A percentile compares a stretch with the other conserved stretches of the same genome.
Evolutionary conservation across 2,113 vertebrate genomes (phyloP).

Genomic region (Spea multiplicata): DNA sequence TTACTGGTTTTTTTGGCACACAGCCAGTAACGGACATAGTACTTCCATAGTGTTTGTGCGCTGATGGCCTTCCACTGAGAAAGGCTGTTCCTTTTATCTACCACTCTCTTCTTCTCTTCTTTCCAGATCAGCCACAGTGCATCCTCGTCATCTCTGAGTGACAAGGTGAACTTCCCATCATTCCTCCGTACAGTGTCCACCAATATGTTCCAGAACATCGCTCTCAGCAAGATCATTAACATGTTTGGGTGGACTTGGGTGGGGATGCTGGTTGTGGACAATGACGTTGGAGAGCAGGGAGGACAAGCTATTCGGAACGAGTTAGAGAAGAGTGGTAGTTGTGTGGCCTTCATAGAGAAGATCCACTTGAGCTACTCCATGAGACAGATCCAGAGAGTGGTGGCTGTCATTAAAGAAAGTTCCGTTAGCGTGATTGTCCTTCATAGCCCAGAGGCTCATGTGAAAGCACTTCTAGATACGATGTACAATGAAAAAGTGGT

Average conservation of each 20-base stretch:
- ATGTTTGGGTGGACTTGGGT: conserved; percentile 40
- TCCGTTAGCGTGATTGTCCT: conserved; percentile 24
- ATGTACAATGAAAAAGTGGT: conserved; percentile 16
- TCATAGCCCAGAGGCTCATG: conserved; percentile 24
- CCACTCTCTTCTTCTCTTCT: background rate
- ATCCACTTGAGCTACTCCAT: conserved; percentile 30
- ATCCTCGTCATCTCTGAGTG: conserved; percentile 6
- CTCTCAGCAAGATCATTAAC: conserved; percentile 10
- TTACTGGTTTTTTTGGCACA: no score
- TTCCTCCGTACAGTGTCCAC: conserved; percentile 34
- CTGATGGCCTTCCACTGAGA: no score
- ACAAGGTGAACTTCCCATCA: conserved; percentile 28
- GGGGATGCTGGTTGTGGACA: conserved; percentile 39
- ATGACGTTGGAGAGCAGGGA: conserved; percentile 32
- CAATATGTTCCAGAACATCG: conserved; percentile 29
- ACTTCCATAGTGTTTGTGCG: no score
- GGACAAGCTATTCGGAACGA: conserved; percentile 6
- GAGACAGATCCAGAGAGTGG: conserved; percentile 18
- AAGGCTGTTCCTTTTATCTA: no score
- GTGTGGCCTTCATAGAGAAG: conserved; percentile 31
- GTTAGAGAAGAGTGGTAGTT: conserved; percentile 21
- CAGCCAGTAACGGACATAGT: no score
- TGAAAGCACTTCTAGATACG: conserved; percentile 13
- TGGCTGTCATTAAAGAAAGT: conserved; percentile 9
- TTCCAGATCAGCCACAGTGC: conserved; percentile 31